A percentile compares a stretch with the other conserved stretches of the same genome.
Conservation (phyloP, 2,888 invertebrate species). For the Gastracanthus pulcherrimus region DNA sequence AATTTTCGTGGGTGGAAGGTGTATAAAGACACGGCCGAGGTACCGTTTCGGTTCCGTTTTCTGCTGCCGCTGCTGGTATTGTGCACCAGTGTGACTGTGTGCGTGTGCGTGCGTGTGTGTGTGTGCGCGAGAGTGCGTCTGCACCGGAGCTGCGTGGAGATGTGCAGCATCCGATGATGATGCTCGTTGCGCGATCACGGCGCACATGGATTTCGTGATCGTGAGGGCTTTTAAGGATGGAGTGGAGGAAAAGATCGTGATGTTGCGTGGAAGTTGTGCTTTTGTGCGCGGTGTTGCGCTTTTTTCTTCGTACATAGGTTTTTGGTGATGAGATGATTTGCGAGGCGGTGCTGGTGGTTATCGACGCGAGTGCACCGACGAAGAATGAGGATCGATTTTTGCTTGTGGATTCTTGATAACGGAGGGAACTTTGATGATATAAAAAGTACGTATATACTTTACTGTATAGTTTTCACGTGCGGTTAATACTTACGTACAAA, state of each 20-base stretch:
- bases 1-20: slow-evolving; percentile 5
- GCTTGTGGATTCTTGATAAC: not conserved
- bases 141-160: not conserved
- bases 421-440: slow-evolving; percentile 22
- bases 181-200: too few relatives aligned
- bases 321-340: slow-evolving; percentile 5
- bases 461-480: too few relatives aligned
- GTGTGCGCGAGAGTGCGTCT: not conserved
- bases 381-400: not conserved
- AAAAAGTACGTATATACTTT: slow-evolving; percentile 34
- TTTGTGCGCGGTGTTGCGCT: too few relatives aligned
- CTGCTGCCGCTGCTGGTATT: not conserved
- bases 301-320: not conserved
- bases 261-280: too few relatives aligned
- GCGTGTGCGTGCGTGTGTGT: not conserved
- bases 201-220: too few relatives aligned
- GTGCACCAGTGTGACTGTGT: not conserved
- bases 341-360: not conserved
- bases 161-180: too few relatives aligned
- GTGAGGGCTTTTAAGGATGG: too few relatives aligned
- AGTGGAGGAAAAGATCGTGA: too few relatives aligned
- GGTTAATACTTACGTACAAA: too few relatives aligned
- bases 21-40: not conserved
- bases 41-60: not conserved
- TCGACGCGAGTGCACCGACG: not conserved